These are phyloP conservation scores for Lacerta bilineata DNA, from an alignment of 2,797 vertebrate genomes.

Conservation along the genomic window DNA sequence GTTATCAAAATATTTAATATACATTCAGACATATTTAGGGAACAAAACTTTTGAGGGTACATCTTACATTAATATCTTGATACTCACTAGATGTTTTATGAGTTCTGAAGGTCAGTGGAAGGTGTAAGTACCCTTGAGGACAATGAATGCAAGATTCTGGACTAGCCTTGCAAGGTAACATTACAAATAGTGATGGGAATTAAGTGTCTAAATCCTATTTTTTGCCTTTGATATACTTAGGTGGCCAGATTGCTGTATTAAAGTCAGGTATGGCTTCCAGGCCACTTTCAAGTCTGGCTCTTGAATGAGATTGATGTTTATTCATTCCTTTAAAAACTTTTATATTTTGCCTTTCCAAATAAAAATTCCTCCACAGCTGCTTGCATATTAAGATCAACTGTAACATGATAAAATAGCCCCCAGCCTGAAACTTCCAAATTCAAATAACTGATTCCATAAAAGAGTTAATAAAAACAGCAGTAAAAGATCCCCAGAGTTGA, in stretches of 20 bases:
- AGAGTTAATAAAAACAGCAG: too few relatives aligned
- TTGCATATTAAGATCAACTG: too few relatives aligned
- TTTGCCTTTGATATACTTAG: background rate
- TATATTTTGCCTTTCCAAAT: too few relatives aligned
- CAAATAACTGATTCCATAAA: too few relatives aligned
- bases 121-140: background rate
- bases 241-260: background rate
- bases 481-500: too few relatives aligned
- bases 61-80: fast-evolving
- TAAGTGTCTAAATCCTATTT: background rate
- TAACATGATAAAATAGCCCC: too few relatives aligned
- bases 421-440: too few relatives aligned
- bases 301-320: background rate
- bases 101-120: background rate
- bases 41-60: background rate
- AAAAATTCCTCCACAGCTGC: too few relatives aligned
- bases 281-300: background rate
- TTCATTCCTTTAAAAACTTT: too few relatives aligned
- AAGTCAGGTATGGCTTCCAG: background rate
- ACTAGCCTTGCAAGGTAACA: background rate
- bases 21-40: background rate
- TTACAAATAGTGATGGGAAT: background rate
- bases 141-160: background rate
- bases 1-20: background rate
- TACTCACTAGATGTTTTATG: fast-evolving